Evolutionary conservation across 2,888 invertebrate species (phyloP), one percentile per base, ranked within the genome.

Genomic region (Eudemis profundana): DNA sequence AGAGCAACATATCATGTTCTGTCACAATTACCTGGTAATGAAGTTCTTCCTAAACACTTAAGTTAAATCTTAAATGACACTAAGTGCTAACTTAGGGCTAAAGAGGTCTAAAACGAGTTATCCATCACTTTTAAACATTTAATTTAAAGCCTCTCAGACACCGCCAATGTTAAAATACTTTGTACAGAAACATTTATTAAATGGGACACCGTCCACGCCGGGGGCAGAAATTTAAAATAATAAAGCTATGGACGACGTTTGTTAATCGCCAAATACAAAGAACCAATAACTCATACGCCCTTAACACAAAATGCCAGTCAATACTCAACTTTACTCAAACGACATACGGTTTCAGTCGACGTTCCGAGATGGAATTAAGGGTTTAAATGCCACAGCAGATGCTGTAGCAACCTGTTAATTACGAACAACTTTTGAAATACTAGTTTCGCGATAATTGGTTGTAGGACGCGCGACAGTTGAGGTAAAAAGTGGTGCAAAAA

Each of bases 401-500:
- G 89, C 75, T 73, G 73, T 63, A 67, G 76, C 79, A 84, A 83
- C 85, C 83, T 81, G 86, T 83, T 88, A 87, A 89, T 88, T 86
- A 84, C 76, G 72, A 77, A 75, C 80, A 76, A 82, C 82, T 83
- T 85, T 80, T 79, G 76, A 79, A 84, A 83, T 83, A 86, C 85
- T 82, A 86, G 86, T 85, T 83, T 77, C 73, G 77, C 79, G 82
- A 84, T 87, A 87, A 87, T 87, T 87, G 81, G 79, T 75, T 69
- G 74, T 70, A 79, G 79, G 79, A 81, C 81, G 82, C 83, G 86
- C 84, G 86, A 85, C 83, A 83, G 77, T 74, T 74, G 74, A 70
- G 65, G 73, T 73, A 84, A 86, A 85, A 87, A 86, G 72, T 69
- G 40, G 63, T 69, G 74, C 70, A 81, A 82, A 81, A 81, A 82